Base-by-base conservation (phyloP, 2,888 invertebrate species). In the Acleris literana region DNA sequence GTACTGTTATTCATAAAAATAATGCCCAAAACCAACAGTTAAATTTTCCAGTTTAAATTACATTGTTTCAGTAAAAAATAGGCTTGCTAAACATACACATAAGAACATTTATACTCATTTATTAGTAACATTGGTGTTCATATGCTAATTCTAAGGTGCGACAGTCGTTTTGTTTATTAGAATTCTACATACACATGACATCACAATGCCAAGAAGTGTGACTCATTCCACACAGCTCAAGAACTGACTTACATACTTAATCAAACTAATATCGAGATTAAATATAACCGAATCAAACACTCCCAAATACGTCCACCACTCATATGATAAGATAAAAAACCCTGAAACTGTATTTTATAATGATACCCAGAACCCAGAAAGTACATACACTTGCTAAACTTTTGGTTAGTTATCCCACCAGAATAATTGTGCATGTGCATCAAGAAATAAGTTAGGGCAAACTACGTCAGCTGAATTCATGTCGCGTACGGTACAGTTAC, bases 401-500 rank as follows among this genome's bases (percentile, higher is more conserved):
- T 57, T 46, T 39, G 52, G 48, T 7, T 57, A 18, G 18, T 57
- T 13, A 49, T 22, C 17, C 33, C 39, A 20, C 48, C 39, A 62
- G 52, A 55, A 61, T 17, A 53, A 52, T 48, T 62, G 56, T 66
- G 62, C 57, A 66, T 62, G 52, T 72, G 62, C 72, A 71, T 63
- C 57, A 68, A 64, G 62, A 71, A 70, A 67, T 65, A 72, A 76
- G 72, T 72, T 72, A 71, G 64, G 69, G 69, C 74, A 75, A 76
- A 71, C 77, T 81, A 84, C 80, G 85, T 84, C 82, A 83, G 76
- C 79, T 76, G 75, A 85, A 85, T 81, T 77, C 71, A 80, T 85
- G 85, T 86, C 82, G 81, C 82, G 66, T 57, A 81, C 79, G 77
- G 77, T 88, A 91, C 90, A 89, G 89, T 90, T 90, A 66, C 52